Evolutionary conservation across 2,797 vertebrate species (phyloP), one percentile per base, ranked within the genome.

Genomic region (Cheirogaleus major): DNA sequence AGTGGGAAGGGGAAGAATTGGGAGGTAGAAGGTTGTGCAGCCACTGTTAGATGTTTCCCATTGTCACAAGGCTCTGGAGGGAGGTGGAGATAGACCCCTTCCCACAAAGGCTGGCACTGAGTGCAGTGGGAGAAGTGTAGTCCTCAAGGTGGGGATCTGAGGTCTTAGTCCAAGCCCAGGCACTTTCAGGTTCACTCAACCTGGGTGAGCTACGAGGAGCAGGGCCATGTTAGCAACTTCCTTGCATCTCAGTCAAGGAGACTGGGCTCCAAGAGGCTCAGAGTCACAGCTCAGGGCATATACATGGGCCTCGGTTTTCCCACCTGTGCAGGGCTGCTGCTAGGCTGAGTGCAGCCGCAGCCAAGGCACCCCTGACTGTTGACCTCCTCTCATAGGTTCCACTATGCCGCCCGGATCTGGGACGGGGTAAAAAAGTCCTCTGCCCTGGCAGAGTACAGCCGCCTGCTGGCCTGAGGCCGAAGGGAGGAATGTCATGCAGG

Each of bases 401-500:
- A 99, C 97, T 99, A 99, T 0, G 99, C 99, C 1, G 99, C 99
- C 75, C 99, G 99, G 35, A 99, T 99, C 98, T 99, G 99, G 99
- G 99, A 99, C 1, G 99, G 99, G 5, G 99, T 99, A 94, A 99
- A 99, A 90, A 99, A 99, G 96, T 99, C 99, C 4, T 99, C 99
- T 0, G 99, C 99, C 0, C 98, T 99, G 41, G 99, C 99, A 0
- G 99, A 99, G 94, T 99, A 99, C 98, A 99, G 99, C 98, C 99
- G 99, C 17, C 98, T 99, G 96, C 98, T 99, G 90, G 99, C 99
- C 67, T 99, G 98, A 98, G 57, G 67, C 50, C 0, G 0, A 15
- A 43, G 32, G 30, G 50, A 83, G 41, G 15, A 61, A 5, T 8
- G 27, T 30, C 79, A 5, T 1, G 3, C 75, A 61, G 57, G 35